Percentiles rank a stretch among this genome's conserved stretches.
Evolutionary conservation across 1,140 invertebrate species (phyloP).

Genomic region (Microplitis mediator): DNA sequence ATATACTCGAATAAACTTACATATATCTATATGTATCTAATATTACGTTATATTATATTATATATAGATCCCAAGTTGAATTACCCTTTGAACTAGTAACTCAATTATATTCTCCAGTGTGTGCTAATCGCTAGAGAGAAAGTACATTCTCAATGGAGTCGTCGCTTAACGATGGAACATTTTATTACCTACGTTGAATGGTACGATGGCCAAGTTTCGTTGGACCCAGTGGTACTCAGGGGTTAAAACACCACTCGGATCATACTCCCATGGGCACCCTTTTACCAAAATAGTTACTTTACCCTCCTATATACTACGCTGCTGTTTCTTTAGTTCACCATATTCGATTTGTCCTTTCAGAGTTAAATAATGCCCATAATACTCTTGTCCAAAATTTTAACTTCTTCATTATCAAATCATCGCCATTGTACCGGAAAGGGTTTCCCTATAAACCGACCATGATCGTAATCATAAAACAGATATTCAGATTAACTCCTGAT

Average conservation of each 20-base stretch:
- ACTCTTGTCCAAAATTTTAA: too few species aligned
- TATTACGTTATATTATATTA: too few species aligned
- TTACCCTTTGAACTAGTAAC: conserved; percentile 15
- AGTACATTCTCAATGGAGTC: conserved; percentile 21
- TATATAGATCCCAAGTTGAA: background rate
- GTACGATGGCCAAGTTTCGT: conserved; percentile 33
- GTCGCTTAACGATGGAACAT: conserved; percentile 41
- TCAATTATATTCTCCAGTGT: conserved; percentile 18
- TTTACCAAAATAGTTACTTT: conserved; percentile 51
- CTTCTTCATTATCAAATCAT: too few species aligned
- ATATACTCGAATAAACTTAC: too few species aligned
- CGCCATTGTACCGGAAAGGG: too few species aligned
- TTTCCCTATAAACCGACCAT: too few species aligned
- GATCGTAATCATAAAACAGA: too few species aligned
- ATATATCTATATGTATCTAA: background rate
- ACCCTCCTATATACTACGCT: conserved; percentile 33
- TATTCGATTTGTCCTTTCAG: conserved; percentile 44
- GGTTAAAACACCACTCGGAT: conserved; percentile 21
- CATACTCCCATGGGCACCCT: conserved; percentile 48
- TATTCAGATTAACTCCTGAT: too few species aligned
- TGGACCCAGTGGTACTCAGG: conserved; percentile 8
- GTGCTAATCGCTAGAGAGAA: conserved; percentile 23
- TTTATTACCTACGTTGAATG: conserved; percentile 45
- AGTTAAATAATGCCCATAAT: background rate
- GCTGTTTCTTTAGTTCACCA: conserved; percentile 45